Base-by-base conservation (phyloP, 2,797 vertebrate genomes). In the Podarcis lilfordi region DNA sequence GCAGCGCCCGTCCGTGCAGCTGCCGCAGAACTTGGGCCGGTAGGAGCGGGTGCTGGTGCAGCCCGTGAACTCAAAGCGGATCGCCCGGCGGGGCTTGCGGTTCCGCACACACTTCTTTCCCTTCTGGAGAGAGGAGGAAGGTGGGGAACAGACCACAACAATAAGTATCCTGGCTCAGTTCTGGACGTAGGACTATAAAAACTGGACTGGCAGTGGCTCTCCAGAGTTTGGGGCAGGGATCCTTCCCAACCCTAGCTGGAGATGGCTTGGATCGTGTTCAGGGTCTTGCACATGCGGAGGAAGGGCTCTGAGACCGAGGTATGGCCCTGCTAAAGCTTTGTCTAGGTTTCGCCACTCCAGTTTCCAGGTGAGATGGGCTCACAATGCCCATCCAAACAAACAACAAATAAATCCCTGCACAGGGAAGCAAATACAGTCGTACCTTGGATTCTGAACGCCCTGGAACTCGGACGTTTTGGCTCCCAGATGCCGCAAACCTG, bases 91-190 rank as follows among this genome's bases (percentile, higher is more conserved):
- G 32, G 94, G 94, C 85, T 95, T 97, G 0, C 95, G 96, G 21
- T 96, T 97, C 79, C 96, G 89, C 32, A 97, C 90, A 1, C 98
- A 98, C 91, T 96, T 97, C 94, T 96, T 98, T 4, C 97, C 97
- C 82, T 91, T 97, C 98, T 98, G 92, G 17, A 69, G 86, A 89
- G 75, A 55, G 50, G 50, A 55, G 50, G 50, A 15, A 13, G 13
- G 50, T 43, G 50, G 50, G 50, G 50, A 64, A 84, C 64, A 92
- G 79, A 21, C 29, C 76, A 45, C 74, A 2, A 85, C 4, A 77
- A 9, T 11, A 3, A n/a, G 66, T 45, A 32, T 2, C 15, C 3
- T 13, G 40, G 74, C 61, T 27, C 66, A 6, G 10, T 66, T 15
- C 37, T 13, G n/a, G 23, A 2, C 0, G 21, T 27, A 71, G 64